Percentiles rank a stretch among this genome's conserved stretches.
Evolutionary conservation across 2,888 invertebrate species (phyloP).

Genomic region (Crepidodera aurea): DNA sequence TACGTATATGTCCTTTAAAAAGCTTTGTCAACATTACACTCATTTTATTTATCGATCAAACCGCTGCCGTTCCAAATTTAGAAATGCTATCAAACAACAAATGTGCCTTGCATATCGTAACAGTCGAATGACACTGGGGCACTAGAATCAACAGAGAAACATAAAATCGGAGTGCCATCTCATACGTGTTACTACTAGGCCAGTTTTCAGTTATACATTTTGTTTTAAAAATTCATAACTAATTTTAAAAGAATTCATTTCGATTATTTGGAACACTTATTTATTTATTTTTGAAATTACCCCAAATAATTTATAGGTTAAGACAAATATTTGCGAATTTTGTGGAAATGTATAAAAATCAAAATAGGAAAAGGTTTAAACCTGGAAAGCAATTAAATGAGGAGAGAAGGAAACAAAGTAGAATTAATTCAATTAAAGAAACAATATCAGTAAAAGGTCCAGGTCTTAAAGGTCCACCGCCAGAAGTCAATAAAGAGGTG

Average conservation of each 20-base stretch:
- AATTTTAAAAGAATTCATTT: not conserved
- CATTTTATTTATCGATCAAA: slow-evolving; percentile 31
- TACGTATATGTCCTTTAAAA: slow-evolving; percentile 15
- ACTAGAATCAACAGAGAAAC: slow-evolving; percentile 16
- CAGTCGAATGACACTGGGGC: slow-evolving; percentile 27
- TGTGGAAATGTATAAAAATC: too few relatives aligned
- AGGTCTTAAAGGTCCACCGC: too few relatives aligned
- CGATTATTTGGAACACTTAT: too few relatives aligned
- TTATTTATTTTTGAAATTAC: not conserved
- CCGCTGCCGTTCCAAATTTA: slow-evolving; percentile 23
- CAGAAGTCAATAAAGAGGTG: too few relatives aligned
- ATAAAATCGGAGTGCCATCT: slow-evolving; percentile 1
- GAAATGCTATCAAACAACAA: slow-evolving; percentile 31
- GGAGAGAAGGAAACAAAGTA: too few relatives aligned
- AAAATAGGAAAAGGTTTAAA: too few relatives aligned
- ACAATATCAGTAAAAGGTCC: too few relatives aligned
- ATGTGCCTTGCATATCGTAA: slow-evolving; percentile 33
- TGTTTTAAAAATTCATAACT: not conserved
- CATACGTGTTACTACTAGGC: not conserved
- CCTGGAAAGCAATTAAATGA: too few relatives aligned
- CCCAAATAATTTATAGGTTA: not conserved
- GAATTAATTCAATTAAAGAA: too few relatives aligned
- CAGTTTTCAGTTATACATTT: not conserved
- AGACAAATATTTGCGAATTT: too few relatives aligned
- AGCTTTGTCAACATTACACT: slow-evolving; percentile 26